phyloP scores from a whole-genome alignment of 2,113 vertebrate species.

The Thinocorus orbignyianus region DNA sequence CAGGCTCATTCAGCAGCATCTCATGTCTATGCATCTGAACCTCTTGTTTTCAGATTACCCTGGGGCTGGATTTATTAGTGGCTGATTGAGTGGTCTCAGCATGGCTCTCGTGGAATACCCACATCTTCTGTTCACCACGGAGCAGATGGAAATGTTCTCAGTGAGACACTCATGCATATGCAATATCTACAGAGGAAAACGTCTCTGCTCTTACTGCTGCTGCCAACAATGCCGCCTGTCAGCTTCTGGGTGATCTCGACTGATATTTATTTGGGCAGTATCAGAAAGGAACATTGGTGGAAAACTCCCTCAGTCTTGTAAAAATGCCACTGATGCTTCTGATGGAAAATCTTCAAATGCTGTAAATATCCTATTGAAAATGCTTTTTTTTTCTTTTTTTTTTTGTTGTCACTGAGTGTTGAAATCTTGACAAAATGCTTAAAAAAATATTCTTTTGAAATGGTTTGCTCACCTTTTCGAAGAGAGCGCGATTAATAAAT shows the following conservation, averaged over 20 bases:
- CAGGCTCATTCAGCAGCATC: not conserved
- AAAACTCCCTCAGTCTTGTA: not conserved
- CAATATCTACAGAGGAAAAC: constrained; percentile 21
- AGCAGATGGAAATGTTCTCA: constrained; percentile 49
- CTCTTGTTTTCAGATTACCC: constrained; percentile 32
- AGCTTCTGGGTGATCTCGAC: not conserved
- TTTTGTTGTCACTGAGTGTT: not conserved
- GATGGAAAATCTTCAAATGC: not conserved
- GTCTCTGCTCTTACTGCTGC: not conserved
- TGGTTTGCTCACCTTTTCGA: not conserved
- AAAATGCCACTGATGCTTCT: not conserved
- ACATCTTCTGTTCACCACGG: not conserved
- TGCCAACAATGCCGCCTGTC: not conserved
- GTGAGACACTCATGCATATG: constrained; percentile 44
- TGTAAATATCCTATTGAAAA: not conserved
- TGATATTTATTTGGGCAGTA: not conserved
- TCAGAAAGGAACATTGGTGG: not conserved
- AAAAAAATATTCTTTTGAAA: not conserved
- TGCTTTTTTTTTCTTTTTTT: not conserved
- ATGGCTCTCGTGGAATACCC: constrained; percentile 27
- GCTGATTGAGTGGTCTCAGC: constrained; percentile 50
- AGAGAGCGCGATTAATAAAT: not conserved
- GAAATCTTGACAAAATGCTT: constrained; percentile 4
- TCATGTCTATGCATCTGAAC: not conserved
- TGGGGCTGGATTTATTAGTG: not conserved